Base-by-base conservation (phyloP, 2,888 invertebrate species). In the Phortica magna region DNA sequence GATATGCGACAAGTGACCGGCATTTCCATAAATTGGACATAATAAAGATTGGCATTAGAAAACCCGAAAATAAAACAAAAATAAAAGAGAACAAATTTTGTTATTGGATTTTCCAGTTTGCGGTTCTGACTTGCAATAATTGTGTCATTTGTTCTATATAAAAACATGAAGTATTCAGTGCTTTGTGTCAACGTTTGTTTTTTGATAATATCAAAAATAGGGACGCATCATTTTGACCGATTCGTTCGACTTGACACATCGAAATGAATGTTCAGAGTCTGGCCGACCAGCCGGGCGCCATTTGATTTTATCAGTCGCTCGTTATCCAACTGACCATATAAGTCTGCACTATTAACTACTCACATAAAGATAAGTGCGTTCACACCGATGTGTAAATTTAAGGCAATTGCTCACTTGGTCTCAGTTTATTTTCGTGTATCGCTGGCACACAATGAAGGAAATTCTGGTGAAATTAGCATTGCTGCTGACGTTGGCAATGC, bases 371-470 rank as follows among this genome's bases (percentile, higher is more conserved):
- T 48, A 48, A 61, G 7, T 61, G 22, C 39, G 43, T 41, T 14
- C 1, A 12, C 39, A 12, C 80, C 80, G 84, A 84, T 76, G 83
- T 84, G 78, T 88, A 82, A 79, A 84, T 79, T 55, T 75, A 19
- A 48, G 41, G 17, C n/a, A 73, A 53, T 71, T 55, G 14, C 2
- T 22, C 9, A 42, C 55, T 31, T 41, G n/a, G 68, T 80, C 79
- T 88, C 73, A 87, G 86, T 88, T 82, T 79, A 77, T 77, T 43
- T 82, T 81, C 57, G 53, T 57, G 31, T 17, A 67, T 43, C 73
- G 64, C 74, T 64, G 42, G 72, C 76, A 75, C 59, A 75, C 77
- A 72, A 85, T 87, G 87, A 80, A 12, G 0, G 41, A 41, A 80
- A 77, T 80, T 75, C 67, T 76, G 19, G 65, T 41, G 64, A 7